phyloP scores from a whole-genome alignment of 2,113 vertebrate species.

The Phaethornis superciliosus region DNA sequence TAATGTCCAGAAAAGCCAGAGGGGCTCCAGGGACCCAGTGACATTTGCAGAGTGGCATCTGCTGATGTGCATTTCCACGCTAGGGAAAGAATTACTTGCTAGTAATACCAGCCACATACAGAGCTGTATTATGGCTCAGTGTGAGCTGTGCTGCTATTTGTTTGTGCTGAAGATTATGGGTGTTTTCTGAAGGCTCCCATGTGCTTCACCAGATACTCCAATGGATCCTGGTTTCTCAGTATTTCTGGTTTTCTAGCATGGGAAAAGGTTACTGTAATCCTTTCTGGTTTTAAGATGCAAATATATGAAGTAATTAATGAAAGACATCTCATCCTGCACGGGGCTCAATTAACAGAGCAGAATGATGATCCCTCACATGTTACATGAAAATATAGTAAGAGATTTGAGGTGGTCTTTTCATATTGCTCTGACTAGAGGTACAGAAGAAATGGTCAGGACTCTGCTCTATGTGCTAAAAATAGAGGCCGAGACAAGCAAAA shows the following conservation, averaged over 20 bases:
- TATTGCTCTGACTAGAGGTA: not conserved
- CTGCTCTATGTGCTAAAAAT: not conserved
- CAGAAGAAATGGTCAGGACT: not conserved
- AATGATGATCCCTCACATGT: not conserved
- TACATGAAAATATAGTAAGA: not conserved
- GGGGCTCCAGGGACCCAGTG: accelerated
- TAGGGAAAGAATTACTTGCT: accelerated
- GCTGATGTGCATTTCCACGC: not conserved
- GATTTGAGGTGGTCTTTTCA: not conserved
- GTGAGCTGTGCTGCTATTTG: not conserved
- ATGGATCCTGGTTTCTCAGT: not conserved
- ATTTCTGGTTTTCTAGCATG: not conserved
- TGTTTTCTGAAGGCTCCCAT: not conserved
- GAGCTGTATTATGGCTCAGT: accelerated
- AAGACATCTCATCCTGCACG: not conserved
- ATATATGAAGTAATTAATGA: not conserved
- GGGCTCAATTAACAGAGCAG: not conserved
- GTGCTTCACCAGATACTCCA: not conserved
- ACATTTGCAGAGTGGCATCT: accelerated
- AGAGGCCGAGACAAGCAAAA: not conserved
- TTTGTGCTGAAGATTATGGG: not conserved
- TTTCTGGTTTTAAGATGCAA: not conserved
- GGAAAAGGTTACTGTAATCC: not conserved
- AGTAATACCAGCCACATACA: accelerated
- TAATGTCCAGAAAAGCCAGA: accelerated